Evolutionary conservation across 2,797 vertebrate species (phyloP).

Genomic region (Hydrolagus colliei): DNA sequence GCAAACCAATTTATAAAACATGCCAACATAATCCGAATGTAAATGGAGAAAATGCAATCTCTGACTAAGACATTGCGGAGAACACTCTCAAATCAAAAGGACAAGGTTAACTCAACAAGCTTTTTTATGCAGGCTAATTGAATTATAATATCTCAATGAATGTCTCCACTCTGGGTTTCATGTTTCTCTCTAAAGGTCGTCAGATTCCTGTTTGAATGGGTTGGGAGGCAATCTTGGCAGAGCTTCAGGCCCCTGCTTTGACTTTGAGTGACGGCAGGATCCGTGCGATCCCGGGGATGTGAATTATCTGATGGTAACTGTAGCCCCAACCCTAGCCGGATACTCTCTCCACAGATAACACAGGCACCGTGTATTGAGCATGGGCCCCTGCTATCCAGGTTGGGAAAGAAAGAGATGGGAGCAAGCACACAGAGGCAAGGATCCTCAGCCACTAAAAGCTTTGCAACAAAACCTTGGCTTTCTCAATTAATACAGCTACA

Average conservation of each 20-base stretch:
- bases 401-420: neutral
- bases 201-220: slow-evolving; percentile 68
- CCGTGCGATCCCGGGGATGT: slow-evolving; percentile 51
- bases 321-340: slow-evolving; percentile 38
- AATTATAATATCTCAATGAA: slow-evolving; percentile 83
- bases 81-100: slow-evolving; percentile 19
- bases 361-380: neutral
- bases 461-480: neutral
- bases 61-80: neutral
- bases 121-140: slow-evolving; percentile 87
- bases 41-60: neutral
- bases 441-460: neutral
- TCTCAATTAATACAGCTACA: too few relatives aligned
- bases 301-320: slow-evolving; percentile 57
- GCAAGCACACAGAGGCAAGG: neutral
- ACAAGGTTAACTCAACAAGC: slow-evolving; percentile 64
- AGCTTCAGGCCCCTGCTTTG: slow-evolving; percentile 38
- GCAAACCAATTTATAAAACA: neutral
- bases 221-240: slow-evolving; percentile 58
- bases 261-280: slow-evolving; percentile 49
- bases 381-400: neutral
- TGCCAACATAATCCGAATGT: neutral
- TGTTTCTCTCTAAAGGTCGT: slow-evolving; percentile 77
- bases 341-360: neutral
- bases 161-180: slow-evolving; percentile 75